Conservation (phyloP, 2,113 vertebrate genomes). For the Lampris megalopsis region DNA sequence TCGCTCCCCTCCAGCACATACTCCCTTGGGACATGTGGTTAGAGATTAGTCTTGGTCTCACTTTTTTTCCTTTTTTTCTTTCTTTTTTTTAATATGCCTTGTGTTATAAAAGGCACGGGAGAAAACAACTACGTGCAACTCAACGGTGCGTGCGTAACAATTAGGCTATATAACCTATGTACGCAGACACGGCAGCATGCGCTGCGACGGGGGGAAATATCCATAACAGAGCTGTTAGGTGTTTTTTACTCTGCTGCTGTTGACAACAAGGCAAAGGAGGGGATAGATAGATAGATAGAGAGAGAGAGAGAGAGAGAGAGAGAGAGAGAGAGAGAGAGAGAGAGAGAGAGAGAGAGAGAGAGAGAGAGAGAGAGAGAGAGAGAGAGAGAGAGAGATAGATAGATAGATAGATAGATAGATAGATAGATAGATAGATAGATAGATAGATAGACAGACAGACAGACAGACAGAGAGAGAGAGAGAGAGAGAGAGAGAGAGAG, state of each 20-base stretch:
- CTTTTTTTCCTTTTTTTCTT: not conserved
- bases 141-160: slow-evolving; percentile 7
- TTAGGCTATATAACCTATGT: slow-evolving; percentile 36
- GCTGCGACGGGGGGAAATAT: not conserved
- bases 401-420: too few relatives aligned
- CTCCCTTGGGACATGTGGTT: not conserved
- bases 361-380: too few relatives aligned
- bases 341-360: too few relatives aligned
- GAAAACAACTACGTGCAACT: not conserved
- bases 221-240: slow-evolving; percentile 39
- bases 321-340: too few relatives aligned
- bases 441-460: too few relatives aligned
- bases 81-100: not conserved
- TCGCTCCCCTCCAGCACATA: too few relatives aligned
- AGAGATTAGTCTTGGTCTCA: not conserved
- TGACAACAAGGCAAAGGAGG: slow-evolving; percentile 46
- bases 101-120: not conserved
- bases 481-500: too few relatives aligned
- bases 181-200: slow-evolving; percentile 57
- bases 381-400: too few relatives aligned
- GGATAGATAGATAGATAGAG: not conserved
- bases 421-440: too few relatives aligned
- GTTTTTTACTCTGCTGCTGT: slow-evolving; percentile 54
- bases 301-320: too few relatives aligned
- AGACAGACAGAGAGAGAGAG: too few relatives aligned